Evolutionary conservation across 1,140 invertebrate genomes (phyloP).

Genomic region (Lepidurus apus): DNA sequence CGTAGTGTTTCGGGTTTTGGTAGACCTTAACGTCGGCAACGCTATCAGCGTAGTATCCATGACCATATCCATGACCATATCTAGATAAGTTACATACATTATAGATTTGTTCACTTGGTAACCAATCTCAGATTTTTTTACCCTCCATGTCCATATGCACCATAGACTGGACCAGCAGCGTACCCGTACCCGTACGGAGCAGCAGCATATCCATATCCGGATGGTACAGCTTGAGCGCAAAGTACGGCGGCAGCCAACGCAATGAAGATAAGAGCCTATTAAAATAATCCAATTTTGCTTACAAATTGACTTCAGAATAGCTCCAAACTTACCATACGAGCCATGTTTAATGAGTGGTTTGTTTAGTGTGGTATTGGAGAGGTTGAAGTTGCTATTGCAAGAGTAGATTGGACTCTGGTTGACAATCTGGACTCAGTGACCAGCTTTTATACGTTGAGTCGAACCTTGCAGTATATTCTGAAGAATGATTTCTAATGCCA

Average conservation of each 20-base stretch:
- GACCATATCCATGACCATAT: background rate
- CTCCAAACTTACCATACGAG: background rate
- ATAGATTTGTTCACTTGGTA: background rate
- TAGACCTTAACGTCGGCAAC: background rate
- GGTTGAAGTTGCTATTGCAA: background rate
- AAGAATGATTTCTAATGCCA: background rate
- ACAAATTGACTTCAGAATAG: background rate
- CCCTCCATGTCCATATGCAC: conserved; percentile 1
- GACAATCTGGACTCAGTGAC: background rate
- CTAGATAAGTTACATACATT: background rate
- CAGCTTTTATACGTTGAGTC: background rate
- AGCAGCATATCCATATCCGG: background rate
- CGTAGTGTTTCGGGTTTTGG: conserved; percentile 9
- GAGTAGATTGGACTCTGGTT: background rate
- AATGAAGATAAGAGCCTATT: background rate
- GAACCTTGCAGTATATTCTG: background rate
- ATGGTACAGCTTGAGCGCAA: conserved; percentile 2
- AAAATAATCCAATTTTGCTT: background rate
- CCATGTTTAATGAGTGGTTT: background rate
- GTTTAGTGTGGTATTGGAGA: background rate
- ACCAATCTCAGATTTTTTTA: background rate
- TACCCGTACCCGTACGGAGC: background rate
- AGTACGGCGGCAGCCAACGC: background rate
- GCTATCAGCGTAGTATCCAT: conserved; percentile 2
- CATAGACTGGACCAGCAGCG: background rate